Percentiles rank a stretch among this genome's conserved stretches.
phyloP scores from a whole-genome alignment of 1,140 invertebrate species.

The Hetaerina americana region DNA sequence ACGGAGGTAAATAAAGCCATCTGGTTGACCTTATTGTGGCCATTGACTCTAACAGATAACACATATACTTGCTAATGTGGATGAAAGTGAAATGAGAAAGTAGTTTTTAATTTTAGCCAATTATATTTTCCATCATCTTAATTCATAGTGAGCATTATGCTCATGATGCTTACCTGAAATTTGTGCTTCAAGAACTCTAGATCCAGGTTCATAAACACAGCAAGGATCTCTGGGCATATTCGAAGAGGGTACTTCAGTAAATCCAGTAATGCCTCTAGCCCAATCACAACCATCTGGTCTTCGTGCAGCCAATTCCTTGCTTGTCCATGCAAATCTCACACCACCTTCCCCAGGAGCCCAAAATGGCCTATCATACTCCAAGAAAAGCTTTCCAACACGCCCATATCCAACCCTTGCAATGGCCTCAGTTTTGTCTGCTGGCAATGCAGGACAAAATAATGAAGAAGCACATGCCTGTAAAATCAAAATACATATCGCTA shows the following conservation, averaged over 20 bases:
- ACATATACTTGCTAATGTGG: no score
- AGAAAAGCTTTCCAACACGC: constrained; percentile 62
- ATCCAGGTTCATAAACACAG: background rate
- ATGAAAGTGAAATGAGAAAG: no score
- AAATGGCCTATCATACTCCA: constrained; percentile 65
- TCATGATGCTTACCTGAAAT: constrained; percentile 23
- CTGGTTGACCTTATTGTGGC: no score
- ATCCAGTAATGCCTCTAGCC: constrained; percentile 37
- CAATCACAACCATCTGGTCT: constrained; percentile 43
- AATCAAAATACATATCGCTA: no score
- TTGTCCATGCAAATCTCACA: constrained; percentile 9
- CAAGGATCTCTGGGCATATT: constrained; percentile 16
- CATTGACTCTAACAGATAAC: no score
- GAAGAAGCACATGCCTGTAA: constrained; percentile 30
- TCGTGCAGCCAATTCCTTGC: constrained; percentile 23
- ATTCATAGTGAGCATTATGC: no score
- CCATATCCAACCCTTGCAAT: constrained; percentile 61
- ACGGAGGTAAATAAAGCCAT: no score
- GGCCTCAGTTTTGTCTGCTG: constrained; percentile 55
- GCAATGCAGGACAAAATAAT: constrained; percentile 62
- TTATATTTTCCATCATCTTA: no score
- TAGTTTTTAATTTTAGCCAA: no score
- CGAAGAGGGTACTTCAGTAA: constrained; percentile 14
- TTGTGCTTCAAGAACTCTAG: constrained; percentile 31
- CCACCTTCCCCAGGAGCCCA: constrained; percentile 40